Base-by-base conservation (phyloP, 2,113 vertebrate genomes). In the Thalassoma bifasciatum region DNA sequence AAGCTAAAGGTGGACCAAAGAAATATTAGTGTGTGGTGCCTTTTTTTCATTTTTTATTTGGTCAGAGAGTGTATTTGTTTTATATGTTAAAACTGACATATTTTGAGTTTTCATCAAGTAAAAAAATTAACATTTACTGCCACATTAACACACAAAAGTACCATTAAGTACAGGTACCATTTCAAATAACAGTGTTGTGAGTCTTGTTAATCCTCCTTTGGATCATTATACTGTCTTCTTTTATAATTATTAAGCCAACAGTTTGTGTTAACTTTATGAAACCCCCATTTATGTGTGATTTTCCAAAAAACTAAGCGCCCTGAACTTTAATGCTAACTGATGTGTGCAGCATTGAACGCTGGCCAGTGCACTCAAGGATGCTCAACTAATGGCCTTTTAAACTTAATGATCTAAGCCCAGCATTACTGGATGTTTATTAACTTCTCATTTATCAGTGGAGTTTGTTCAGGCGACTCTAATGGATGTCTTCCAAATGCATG, bases 311-410 rank as follows among this genome's bases (percentile, higher is more conserved):
- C 24, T 61, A 57, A 69, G 46, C 9, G 30, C 58, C 36, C 69
- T 49, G 79, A 66, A 74, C 34, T 47, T n/a, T 76, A 80, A 80
- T 66, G 49, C 54, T 71, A 74, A 68, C 60, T 73, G 66, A 83
- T 81, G 78, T 78, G 79, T 54, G 74, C 69, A 70, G 0, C 40
- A 69, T 46, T 66, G 68, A 71, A 24, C 53, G 60, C 72, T 36
- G n/a, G 52, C 58, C 53, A 72, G 24, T 58, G 49, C 77, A 84
- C 75, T 83, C 58, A 57, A 30, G 72, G 75, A 65, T 63, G 77
- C 71, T 66, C 30, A 23, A 66, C 82, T 88, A 88, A 87, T 87
- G 86, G 84, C 78, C 81, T 80, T 90, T 85, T 85, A 88, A 85
- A 78, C 75, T 69, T 85, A 83, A 88, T 87, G 84, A 82, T 66